Evolutionary conservation across 2,797 vertebrate genomes (phyloP).

Genomic region (Periophthalmus magnuspinnatus): DNA sequence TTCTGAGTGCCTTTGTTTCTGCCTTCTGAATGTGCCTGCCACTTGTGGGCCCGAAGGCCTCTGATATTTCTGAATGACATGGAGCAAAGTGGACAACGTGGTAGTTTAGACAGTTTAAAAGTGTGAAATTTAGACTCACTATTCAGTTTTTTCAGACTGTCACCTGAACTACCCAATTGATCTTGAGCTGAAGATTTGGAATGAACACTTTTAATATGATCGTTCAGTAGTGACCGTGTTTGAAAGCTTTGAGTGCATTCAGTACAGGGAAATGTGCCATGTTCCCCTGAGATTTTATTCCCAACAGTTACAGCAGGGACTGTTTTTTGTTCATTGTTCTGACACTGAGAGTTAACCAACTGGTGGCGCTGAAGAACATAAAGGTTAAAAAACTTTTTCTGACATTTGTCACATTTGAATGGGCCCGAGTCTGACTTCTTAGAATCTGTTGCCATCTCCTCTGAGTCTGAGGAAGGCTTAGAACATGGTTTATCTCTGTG

Average conservation of each 20-base stretch:
- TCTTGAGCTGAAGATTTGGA: slow-evolving; percentile 25
- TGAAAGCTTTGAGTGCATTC: slow-evolving; percentile 57
- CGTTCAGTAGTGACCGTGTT: slow-evolving; percentile 38
- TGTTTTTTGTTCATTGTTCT: slow-evolving; percentile 27
- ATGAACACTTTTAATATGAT: slow-evolving; percentile 54
- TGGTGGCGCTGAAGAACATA: slow-evolving; percentile 72
- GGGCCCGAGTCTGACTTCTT: slow-evolving; percentile 55
- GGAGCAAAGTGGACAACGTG: slow-evolving; percentile 70
- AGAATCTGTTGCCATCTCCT: slow-evolving; percentile 37
- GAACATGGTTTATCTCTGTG: slow-evolving; percentile 73
- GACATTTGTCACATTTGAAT: slow-evolving; percentile 71
- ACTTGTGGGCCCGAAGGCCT: slow-evolving; percentile 77
- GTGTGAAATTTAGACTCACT: slow-evolving; percentile 3
- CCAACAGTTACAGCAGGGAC: slow-evolving; percentile 10
- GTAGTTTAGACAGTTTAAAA: slow-evolving; percentile 38
- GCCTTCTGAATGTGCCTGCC: slow-evolving; percentile 73
- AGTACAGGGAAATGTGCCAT: slow-evolving; percentile 33
- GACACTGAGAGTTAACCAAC: slow-evolving; percentile 58
- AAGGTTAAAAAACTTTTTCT: slow-evolving; percentile 74
- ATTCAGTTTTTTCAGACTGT: background rate
- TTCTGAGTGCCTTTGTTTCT: slow-evolving; percentile 22
- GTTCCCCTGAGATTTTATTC: background rate
- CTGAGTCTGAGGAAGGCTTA: slow-evolving; percentile 49
- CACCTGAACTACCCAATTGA: slow-evolving; percentile 1
- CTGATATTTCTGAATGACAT: slow-evolving; percentile 72